Evolutionary conservation across 2,888 invertebrate species (phyloP).

Genomic region (Lingula anatina): DNA sequence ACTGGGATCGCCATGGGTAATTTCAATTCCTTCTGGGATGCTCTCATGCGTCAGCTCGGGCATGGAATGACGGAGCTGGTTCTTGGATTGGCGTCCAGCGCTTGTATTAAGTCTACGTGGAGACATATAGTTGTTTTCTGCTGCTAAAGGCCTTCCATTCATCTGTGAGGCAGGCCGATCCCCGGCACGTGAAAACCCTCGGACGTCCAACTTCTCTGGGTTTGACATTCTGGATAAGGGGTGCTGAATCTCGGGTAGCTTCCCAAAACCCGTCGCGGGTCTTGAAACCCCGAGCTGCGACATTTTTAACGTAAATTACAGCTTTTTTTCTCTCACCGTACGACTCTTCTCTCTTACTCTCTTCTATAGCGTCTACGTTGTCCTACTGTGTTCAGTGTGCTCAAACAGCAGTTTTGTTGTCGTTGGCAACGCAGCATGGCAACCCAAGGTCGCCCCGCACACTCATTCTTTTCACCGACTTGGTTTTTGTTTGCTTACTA

Average conservation of each 20-base stretch:
- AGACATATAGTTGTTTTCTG: slow-evolving; percentile 23
- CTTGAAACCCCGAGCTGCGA: slow-evolving; percentile 31
- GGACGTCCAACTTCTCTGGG: slow-evolving; percentile 28
- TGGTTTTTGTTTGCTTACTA: too few species aligned
- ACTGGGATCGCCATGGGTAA: slow-evolving; percentile 37
- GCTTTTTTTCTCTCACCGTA: too few species aligned
- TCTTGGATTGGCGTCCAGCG: slow-evolving; percentile 8
- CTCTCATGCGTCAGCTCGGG: slow-evolving; percentile 11
- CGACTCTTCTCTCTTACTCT: too few species aligned
- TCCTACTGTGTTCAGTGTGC: too few species aligned
- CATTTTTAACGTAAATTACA: too few species aligned
- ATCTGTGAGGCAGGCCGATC: slow-evolving; percentile 26
- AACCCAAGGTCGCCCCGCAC: too few species aligned
- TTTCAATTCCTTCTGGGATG: slow-evolving; percentile 48
- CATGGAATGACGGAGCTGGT: not conserved
- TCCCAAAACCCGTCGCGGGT: slow-evolving; percentile 20
- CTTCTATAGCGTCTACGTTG: too few species aligned
- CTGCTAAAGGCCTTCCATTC: slow-evolving; percentile 35
- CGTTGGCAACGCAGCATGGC: too few species aligned
- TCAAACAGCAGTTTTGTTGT: too few species aligned
- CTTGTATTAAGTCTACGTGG: slow-evolving; percentile 26
- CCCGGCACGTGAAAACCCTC: slow-evolving; percentile 37
- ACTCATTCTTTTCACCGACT: too few species aligned
- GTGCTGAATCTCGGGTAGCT: slow-evolving; percentile 40
- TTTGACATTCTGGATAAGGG: slow-evolving; percentile 41